A percentile compares a stretch with the other conserved stretches of the same genome.
phyloP scores from a whole-genome alignment of 2,113 vertebrate genomes.

The Chaetops frenatus region DNA sequence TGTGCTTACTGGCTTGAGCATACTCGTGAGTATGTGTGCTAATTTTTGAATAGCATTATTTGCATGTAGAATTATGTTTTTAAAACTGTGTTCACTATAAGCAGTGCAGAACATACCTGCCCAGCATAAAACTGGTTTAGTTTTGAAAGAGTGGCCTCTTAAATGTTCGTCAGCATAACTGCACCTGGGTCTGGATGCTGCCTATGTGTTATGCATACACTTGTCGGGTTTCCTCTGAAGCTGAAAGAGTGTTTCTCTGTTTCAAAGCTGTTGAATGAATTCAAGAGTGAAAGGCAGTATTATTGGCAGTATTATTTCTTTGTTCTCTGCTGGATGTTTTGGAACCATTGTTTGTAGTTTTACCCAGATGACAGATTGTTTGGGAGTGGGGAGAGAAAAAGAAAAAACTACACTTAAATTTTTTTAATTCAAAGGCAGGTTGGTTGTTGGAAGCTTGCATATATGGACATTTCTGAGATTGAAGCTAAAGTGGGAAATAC shows the following conservation, averaged over 20 bases:
- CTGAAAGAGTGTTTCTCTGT: neutral
- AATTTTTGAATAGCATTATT: neutral
- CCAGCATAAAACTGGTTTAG: fast-evolving
- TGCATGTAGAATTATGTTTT: neutral
- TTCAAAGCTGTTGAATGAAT: neutral
- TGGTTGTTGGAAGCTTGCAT: neutral
- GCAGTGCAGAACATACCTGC: neutral
- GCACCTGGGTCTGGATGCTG: neutral
- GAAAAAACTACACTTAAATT: neutral
- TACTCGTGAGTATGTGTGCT: neutral
- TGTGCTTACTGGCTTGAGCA: conserved; percentile 1
- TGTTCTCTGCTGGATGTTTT: neutral
- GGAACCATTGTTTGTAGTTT: neutral
- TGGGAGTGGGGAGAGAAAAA: fast-evolving
- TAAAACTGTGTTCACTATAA: fast-evolving
- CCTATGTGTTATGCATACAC: fast-evolving
- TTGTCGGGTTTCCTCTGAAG: neutral
- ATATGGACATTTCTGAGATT: neutral
- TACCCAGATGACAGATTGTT: neutral
- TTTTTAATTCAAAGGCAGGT: neutral
- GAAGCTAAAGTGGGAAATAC: neutral
- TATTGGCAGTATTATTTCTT: neutral
- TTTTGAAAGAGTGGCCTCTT: neutral
- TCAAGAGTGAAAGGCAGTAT: neutral
- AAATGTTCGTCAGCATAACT: too few species aligned